phyloP scores from a whole-genome alignment of 2,797 vertebrate genomes.

The Dicrostonyx torquatus region DNA sequence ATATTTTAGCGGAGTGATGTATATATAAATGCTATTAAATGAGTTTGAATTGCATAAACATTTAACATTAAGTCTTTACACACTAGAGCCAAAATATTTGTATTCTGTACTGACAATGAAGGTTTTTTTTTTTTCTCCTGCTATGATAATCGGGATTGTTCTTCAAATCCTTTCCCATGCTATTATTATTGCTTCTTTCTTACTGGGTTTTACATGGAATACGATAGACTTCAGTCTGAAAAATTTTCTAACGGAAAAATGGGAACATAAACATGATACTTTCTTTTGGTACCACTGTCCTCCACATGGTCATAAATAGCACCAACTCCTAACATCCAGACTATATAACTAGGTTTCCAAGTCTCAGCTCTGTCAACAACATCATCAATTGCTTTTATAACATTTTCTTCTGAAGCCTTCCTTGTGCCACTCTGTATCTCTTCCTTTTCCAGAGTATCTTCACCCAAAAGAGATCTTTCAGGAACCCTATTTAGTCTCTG shows the following conservation, averaged over 20 bases:
- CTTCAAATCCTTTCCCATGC: slow-evolving; percentile 54
- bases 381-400: slow-evolving; percentile 65
- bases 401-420: slow-evolving; percentile 66
- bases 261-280: slow-evolving; percentile 47
- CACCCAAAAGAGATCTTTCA: slow-evolving; percentile 55
- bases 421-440: slow-evolving; percentile 64
- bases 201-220: slow-evolving; percentile 55
- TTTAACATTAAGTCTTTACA: slow-evolving; percentile 47
- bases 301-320: slow-evolving; percentile 63
- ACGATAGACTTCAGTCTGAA: slow-evolving; percentile 57
- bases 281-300: slow-evolving; percentile 52
- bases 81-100: not conserved
- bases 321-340: slow-evolving; percentile 54
- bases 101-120: slow-evolving; percentile 22
- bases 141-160: slow-evolving; percentile 40
- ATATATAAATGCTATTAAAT: slow-evolving; percentile 8
- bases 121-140: slow-evolving; percentile 46
- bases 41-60: not conserved
- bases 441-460: slow-evolving; percentile 13
- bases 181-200: slow-evolving; percentile 51
- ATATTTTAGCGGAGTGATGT: not conserved
- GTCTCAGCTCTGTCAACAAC: slow-evolving; percentile 63
- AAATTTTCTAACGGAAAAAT: slow-evolving; percentile 54
- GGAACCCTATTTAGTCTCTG: slow-evolving; percentile 61
- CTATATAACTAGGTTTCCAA: slow-evolving; percentile 62